Evolutionary conservation across 2,797 vertebrate species (phyloP), one percentile per base, ranked within the genome.

Genomic region (Onychomys arenicola): DNA sequence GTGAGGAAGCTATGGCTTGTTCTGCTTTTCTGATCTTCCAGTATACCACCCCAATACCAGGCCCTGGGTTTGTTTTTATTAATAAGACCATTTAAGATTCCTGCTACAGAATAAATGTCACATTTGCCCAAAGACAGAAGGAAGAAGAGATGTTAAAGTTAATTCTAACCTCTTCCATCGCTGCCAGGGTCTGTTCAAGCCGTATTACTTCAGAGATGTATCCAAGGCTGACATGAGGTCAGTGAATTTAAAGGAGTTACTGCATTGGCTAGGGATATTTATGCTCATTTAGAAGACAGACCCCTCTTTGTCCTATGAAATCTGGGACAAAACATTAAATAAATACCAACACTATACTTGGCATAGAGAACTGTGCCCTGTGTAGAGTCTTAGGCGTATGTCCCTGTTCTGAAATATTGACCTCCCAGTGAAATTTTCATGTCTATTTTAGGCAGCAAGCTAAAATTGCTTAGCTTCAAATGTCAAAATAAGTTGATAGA

Each of bases 401-500:
- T 11, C 43, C 84, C 25, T 14, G 10, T 67, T 93, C 85, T 86
- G 52, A 95, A 92, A 89, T 46, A 49, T 10, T 94, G 82, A 71
- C 86, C 86, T 94, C 89, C 75, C 49, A 78, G 55, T 0, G 11
- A 78, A 46, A 1, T 0, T 59, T 61, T 55, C 81, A 17, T 55
- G 75, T 89, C 91, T 96, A 86, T 81, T 97, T 92, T 88, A 89
- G 76, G 88, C 13, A 63, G 27, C 59, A 61, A 49, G 11, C 55
- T 78, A 65, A 61, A 95, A 87, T n/a, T 81, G 57, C 71, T 91
- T 95, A 91, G 52, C 43, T 89, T n/a, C n/a, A 89, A 96, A 96
- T 96, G 80, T 95, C 95, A 95, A 93, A 97, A 89, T 81, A 82
- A 94, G n/a, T n/a, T 83, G 87, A 84, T 76, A 93, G 57, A 10